Conservation (phyloP, 1,140 invertebrate genomes). For the Cyrtorhinus lividipennis region DNA sequence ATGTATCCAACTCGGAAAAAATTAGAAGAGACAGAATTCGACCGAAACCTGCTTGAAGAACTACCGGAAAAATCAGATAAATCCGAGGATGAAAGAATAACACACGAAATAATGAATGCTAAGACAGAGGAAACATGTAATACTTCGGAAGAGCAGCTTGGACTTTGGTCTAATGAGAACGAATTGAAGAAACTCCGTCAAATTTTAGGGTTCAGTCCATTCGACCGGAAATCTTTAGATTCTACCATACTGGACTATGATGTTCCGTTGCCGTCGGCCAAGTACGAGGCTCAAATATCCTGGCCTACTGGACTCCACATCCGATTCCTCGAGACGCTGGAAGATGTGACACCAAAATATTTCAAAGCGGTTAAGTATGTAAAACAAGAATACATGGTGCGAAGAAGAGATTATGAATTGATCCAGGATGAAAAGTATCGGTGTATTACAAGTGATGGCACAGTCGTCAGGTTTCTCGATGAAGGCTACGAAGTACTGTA, state of each 20-base stretch:
- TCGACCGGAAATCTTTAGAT: background rate
- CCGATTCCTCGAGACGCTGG: background rate
- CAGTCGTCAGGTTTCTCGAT: background rate
- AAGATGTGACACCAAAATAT: background rate
- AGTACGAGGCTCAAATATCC: conserved; percentile 2
- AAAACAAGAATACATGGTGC: conserved; percentile 6
- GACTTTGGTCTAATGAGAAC: background rate
- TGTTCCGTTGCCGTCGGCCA: background rate
- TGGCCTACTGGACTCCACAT: conserved; percentile 5
- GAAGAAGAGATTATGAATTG: background rate
- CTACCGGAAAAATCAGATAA: background rate
- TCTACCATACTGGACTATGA: background rate
- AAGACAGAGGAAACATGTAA: background rate
- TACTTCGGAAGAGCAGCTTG: background rate
- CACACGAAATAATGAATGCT: background rate
- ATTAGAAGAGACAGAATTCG: background rate
- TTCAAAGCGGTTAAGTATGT: background rate
- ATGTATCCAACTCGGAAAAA: background rate
- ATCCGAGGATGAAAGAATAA: background rate
- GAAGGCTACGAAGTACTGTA: background rate
- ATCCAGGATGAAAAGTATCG: conserved; percentile 1
- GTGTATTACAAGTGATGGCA: background rate
- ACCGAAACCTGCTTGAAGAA: background rate
- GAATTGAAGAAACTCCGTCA: background rate
- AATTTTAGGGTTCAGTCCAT: background rate